phyloP scores from a whole-genome alignment of 2,888 invertebrate species.

The Drosophila tripunctata region DNA sequence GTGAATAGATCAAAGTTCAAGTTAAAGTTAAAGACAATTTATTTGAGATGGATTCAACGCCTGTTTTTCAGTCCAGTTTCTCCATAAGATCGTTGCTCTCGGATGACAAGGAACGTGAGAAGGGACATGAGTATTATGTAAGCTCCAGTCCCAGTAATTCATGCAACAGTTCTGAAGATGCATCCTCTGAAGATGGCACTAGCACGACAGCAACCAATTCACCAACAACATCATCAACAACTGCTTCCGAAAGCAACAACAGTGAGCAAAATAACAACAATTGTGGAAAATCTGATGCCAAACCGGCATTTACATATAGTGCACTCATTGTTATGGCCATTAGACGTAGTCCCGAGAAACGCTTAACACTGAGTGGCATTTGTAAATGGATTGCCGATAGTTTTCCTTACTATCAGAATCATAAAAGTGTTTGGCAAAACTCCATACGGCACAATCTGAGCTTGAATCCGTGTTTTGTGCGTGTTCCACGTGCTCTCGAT shows the following conservation, averaged over 20 bases:
- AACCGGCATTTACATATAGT: slow-evolving; percentile 98
- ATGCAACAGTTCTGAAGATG: slow-evolving; percentile 52
- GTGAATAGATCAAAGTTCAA: neutral
- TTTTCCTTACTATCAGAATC: slow-evolving; percentile 98
- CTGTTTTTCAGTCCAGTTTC: slow-evolving; percentile 73
- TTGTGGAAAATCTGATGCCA: slow-evolving; percentile 81
- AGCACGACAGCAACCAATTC: neutral
- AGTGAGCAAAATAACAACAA: neutral
- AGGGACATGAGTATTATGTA: neutral
- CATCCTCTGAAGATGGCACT: slow-evolving; percentile 43
- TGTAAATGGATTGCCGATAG: slow-evolving; percentile 99
- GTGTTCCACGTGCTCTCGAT: slow-evolving; percentile 97
- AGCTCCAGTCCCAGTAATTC: slow-evolving; percentile 42
- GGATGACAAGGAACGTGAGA: slow-evolving; percentile 3
- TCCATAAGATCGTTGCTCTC: slow-evolving; percentile 71
- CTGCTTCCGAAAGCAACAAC: neutral
- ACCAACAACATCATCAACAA: neutral
- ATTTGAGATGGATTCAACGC: slow-evolving; percentile 82
- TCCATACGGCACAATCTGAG: slow-evolving; percentile 86
- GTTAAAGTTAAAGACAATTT: neutral
- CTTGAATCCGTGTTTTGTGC: slow-evolving; percentile 98
- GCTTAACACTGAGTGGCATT: slow-evolving; percentile 96
- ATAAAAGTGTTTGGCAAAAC: slow-evolving; percentile 99
- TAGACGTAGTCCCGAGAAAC: slow-evolving; percentile 94
- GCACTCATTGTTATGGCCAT: slow-evolving; percentile 99